Percentiles rank a stretch among this genome's conserved stretches.
These are phyloP conservation scores for Hydropotes inermis DNA, from an alignment of 2,113 vertebrate species.

Conservation along the genomic window DNA sequence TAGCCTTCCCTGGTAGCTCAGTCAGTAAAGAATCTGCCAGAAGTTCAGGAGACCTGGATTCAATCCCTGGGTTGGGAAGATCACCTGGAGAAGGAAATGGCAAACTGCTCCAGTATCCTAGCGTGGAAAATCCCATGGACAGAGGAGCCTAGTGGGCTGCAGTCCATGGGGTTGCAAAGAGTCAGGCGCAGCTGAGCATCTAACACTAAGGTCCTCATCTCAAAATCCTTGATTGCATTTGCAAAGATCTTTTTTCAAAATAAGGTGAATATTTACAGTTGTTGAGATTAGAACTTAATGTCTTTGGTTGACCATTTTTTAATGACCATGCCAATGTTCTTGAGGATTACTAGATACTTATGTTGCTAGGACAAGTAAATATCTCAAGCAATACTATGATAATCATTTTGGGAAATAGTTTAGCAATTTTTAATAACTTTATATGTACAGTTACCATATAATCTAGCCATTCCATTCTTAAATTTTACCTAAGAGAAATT, in stretches of 20 bases:
- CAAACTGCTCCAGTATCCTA: neutral
- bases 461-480: neutral
- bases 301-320: neutral
- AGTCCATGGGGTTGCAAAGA: fast-evolving
- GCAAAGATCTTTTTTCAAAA: neutral
- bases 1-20: neutral
- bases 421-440: neutral
- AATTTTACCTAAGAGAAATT: neutral
- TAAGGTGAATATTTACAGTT: neutral
- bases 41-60: neutral
- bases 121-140: neutral
- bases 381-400: neutral
- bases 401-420: neutral
- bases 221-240: neutral
- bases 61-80: neutral
- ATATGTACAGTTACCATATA: neutral
- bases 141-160: neutral
- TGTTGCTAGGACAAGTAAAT: neutral
- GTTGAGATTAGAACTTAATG: neutral
- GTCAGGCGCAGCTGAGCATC: fast-evolving
- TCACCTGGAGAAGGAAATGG: neutral
- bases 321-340: neutral
- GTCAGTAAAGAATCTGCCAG: neutral
- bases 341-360: neutral
- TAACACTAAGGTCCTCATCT: neutral